Conservation (phyloP, 2,888 invertebrate genomes). For the Aphidius colemani region DNA sequence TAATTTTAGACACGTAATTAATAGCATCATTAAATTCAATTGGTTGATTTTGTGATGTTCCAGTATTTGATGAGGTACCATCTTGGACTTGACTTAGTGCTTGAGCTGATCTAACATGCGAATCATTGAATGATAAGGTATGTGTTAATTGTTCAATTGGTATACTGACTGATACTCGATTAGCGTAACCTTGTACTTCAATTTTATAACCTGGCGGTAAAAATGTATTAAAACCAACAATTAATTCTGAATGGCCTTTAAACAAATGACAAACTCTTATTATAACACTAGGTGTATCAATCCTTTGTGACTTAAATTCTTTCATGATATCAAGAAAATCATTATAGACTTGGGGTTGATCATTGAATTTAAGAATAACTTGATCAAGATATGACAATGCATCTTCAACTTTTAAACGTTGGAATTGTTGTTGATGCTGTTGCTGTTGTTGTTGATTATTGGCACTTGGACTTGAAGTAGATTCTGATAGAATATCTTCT, state of each 20-base stretch:
- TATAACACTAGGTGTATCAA: conserved; percentile 97
- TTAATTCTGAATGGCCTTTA: conserved; percentile 94
- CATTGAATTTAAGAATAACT: conserved; percentile 84
- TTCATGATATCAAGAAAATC: conserved; percentile 99
- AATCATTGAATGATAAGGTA: conserved; percentile 48
- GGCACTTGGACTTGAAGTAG: conserved; percentile 42
- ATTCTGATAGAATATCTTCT: too few relatives aligned
- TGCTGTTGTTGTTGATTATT: conserved; percentile 63
- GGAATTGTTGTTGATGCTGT: too few relatives aligned
- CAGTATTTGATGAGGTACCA: conserved; percentile 67
- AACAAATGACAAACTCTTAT: conserved; percentile 94
- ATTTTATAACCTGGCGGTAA: conserved; percentile 99
- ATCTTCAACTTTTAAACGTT: conserved; percentile 92
- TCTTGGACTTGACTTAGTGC: conserved; percentile 64
- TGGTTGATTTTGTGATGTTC: conserved; percentile 78
- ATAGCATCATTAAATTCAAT: conserved; percentile 99
- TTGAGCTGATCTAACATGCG: conserved; percentile 53
- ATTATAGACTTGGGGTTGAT: conserved; percentile 96
- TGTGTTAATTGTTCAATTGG: conserved; percentile 67
- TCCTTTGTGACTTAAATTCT: conserved; percentile 98
- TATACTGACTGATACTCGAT: conserved; percentile 79
- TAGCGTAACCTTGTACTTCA: conserved; percentile 80
- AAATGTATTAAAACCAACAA: conserved; percentile 99
- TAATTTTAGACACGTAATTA: conserved; percentile 99
- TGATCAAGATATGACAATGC: conserved; percentile 81